Evolutionary conservation across 2,113 vertebrate species (phyloP), one percentile per base, ranked within the genome.

Genomic region (Pseudopodoces humilis): DNA sequence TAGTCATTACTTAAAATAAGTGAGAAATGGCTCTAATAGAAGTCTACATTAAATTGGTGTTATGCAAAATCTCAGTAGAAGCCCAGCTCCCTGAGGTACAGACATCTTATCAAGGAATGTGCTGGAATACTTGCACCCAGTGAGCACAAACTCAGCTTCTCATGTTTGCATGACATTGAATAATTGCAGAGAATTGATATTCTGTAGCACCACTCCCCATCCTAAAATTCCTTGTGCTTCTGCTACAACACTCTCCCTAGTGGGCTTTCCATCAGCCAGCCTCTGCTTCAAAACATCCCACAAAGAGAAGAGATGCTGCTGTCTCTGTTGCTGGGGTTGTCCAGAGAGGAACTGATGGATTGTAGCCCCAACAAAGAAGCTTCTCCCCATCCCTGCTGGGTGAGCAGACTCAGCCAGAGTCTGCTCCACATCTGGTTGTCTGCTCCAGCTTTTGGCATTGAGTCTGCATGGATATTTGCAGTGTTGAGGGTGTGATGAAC

Each of bases 341-440:
- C 46, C 7, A 13, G 43, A 75, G 44, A 9, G 13, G 22, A 72
- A 19, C 27, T 62, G 62, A 22, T 44, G 41, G 41, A 71, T 2
- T 12, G 5, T 24, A 91, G 78, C 62, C 59, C 46, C 21, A 31
- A 9, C 0, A 5, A 55, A 86, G 27, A 35, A 72, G 30, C 21
- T 82, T 69, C n/a, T 69, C 46, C n/a, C 19, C 2, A 2, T 43
- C 35, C 35, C 55, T 87, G 63, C 33, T 23, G 7, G 15, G 44
- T 83, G n/a, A 77, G 47, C 47, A 92, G 65, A 52, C 63, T 80
- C 68, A 62, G 84, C 50, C 52, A 1, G 58, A 64, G 82, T 58
- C 89, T 86, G 63, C 6, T 92, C 53, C 89, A 80, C 96, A 94
- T 90, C 95, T 96, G 95, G 78, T 77, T 83, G 75, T 67, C 84